Evolutionary conservation across 2,888 invertebrate genomes (phyloP), one percentile per base, ranked within the genome.

Genomic region (Leptodirus hochenwartii): DNA sequence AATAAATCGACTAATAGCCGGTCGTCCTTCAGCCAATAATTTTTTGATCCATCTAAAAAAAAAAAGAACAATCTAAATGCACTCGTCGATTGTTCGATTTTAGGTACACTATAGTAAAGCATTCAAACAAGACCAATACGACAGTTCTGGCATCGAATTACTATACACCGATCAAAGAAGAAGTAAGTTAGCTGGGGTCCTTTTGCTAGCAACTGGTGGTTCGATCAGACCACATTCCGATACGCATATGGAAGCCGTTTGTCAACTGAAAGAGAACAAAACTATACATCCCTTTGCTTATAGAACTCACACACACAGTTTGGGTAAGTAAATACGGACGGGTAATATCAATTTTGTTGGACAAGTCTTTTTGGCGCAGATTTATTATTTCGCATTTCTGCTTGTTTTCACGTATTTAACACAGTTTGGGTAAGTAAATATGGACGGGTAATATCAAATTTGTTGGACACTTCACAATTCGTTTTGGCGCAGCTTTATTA

Each of bases 281-380:
- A 67, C 69, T 4, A 69, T 98, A 27, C 73, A 91, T 61, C 98
- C 96, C 1, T 88, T 98, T 57, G 93, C 91, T 0, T 96, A 82
- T 58, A 69, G 96, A 37, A 82, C 82, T 0, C 96, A 98, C 49
- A 93, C 96, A 0, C 96, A 98, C 47, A 64, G 71, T 14, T 65
- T 93, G 31, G 87, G 88, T 61, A 54, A 49, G 50, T n/a, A n/a
- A n/a, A n/a, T n/a, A n/a, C n/a, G n/a, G n/a, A n/a, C n/a, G n/a
- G n/a, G n/a, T n/a, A n/a, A n/a, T n/a, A n/a, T n/a, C n/a, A n/a
- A n/a, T n/a, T 10, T 26, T 20, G 15, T 8, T 14, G 22, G 6
- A 16, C 20, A 28, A 20, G 13, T n/a, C 24, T 4, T 27, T 15
- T 28, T 14, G 13, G 8, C 9, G 9, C 1, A 29, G 11, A 2